phyloP scores from a whole-genome alignment of 2,888 invertebrate genomes.

The Flabesymbios commensalis region DNA sequence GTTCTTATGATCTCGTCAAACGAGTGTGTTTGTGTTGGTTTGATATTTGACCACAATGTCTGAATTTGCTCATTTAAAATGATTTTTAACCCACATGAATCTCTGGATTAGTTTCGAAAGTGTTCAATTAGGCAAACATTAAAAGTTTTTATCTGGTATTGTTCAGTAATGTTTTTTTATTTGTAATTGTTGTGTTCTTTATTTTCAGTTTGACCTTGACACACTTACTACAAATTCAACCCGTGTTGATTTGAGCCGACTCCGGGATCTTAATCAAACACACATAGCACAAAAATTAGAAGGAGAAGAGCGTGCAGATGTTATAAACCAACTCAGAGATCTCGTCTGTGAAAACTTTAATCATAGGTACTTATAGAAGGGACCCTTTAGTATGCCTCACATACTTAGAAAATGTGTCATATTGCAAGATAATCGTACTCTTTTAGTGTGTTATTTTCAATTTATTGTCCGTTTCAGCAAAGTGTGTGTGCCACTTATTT shows the following conservation, averaged over 20 bases:
- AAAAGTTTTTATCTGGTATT: no score
- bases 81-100: slow-evolving; percentile 1
- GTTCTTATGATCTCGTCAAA: no score
- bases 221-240: slow-evolving; percentile 25
- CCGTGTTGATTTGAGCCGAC: slow-evolving; percentile 20
- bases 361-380: not conserved
- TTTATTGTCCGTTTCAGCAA: not conserved
- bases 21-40: not conserved
- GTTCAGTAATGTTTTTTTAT: no score
- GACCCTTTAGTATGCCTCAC: not conserved
- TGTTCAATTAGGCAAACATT: no score
- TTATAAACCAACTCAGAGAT: not conserved
- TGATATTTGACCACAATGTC: not conserved
- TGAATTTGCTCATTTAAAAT: not conserved
- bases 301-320: not conserved
- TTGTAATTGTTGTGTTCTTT: not conserved
- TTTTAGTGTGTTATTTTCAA: not conserved
- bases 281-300: slow-evolving; percentile 11
- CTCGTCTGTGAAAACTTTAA: not conserved
- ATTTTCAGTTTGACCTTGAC: slow-evolving; percentile 28
- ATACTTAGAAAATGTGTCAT: not conserved
- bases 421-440: not conserved
- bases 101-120: no score
- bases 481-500: no score
- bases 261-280: slow-evolving; percentile 17